Base-by-base conservation (phyloP, 2,888 invertebrate genomes). In the Tinea pellionella region DNA sequence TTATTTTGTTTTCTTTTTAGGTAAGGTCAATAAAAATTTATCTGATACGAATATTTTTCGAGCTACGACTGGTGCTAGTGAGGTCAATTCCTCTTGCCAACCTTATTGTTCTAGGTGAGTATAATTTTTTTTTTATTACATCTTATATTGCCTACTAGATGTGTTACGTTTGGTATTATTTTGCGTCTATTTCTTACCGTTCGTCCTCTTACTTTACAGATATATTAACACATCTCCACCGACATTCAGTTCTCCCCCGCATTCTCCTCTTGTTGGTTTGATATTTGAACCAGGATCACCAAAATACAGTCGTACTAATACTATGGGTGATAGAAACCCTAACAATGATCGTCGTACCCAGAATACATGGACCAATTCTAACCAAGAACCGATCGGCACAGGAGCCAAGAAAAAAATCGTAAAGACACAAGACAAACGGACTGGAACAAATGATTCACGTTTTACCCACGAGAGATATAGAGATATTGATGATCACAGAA, bases 341-440 rank as follows among this genome's bases (percentile, higher is more conserved):
- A 75, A 70, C 61, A 59, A 72, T 19, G 86, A 87, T n/a, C 75
- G 80, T 64, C 80, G 82, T 51, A 73, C 79, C 0, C 83, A 80
- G 62, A 79, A 73, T 65, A 74, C 82, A 59, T 83, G 84, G 83
- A 77, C 80, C 0, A 65, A 74, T 18, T 69, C 79, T 47, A 81
- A 76, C 63, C 84, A 83, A 66, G 86, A 87, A 65, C 87, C 87
- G 0, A 87, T 87, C 55, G 87, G 87, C n/a, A 85, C 85, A 16
- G 87, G 86, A 8, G 84, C 83, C 3, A 86, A 83, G 68, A 87
- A 86, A 69, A 86, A 86, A 71, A 86, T 86, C 60, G 78, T 86
- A 8, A 86, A 86, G 68, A 82, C 71, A 64, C 85, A 84, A 60
- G 85, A 87, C 19, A 85, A 83, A 68, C 77, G 84, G 43, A 79